Base-by-base conservation (phyloP, 2,797 vertebrate genomes). In the Cuniculus paca region DNA sequence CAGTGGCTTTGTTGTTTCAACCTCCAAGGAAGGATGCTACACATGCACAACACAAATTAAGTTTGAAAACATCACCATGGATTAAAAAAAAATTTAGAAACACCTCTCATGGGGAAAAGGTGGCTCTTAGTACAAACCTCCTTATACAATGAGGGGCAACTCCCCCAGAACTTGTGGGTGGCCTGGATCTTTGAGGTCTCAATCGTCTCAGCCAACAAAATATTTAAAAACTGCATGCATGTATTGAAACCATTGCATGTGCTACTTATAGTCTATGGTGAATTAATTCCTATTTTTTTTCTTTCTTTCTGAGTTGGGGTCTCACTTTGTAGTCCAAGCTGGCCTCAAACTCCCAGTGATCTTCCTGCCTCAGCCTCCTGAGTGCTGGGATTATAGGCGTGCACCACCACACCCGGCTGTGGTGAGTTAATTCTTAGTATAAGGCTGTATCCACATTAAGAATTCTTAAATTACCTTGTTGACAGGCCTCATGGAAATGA, bases 1-100 rank as follows among this genome's bases (percentile, higher is more conserved):
- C 90, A 36, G 91, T 92, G 63, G 94, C 97, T 97, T 97, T 97
- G 97, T 97, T 97, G 93, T 98, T 96, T 96, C 96, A 97, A 95
- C 96, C 97, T 97, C 97, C 85, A 95, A 97, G 95, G 94, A 97
- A 96, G 97, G 90, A 93, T 95, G 95, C 96, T 97, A 96, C 90
- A 96, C 91, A 94, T 88, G 91, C 96, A 96, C 88, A 93, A 94
- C 94, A 90, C 90, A 97, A 98, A 97, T 97, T 97, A 97, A 97
- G 97, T 97, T 97, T 97, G 95, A 96, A 97, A 95, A 95, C 42
- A 92, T 83, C 70, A 83, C 42, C 0, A 5, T 70, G 93, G 93
- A 95, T 77, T 77, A 96, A 96, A 45, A 13, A 45, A 54, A 54
- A 54, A 17, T 48, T 75, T 74, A 74, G 63, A 75, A 75, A 75